A percentile compares a stretch with the other conserved stretches of the same genome.
Evolutionary conservation across 2,888 invertebrate species (phyloP).

Genomic region (Pandemis corylana): DNA sequence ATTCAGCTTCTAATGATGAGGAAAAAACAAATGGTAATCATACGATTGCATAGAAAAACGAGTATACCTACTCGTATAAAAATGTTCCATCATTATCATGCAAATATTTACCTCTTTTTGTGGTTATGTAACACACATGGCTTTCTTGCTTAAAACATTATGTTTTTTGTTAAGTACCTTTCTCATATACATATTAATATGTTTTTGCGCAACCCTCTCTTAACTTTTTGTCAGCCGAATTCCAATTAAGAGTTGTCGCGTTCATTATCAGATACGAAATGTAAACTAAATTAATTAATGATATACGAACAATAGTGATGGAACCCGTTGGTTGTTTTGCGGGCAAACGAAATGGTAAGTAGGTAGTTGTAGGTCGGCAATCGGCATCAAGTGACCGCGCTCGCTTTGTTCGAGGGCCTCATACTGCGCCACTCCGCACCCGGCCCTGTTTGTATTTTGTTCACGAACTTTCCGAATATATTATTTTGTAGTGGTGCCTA

Average conservation of each 20-base stretch:
- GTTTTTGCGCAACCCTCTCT: slow-evolving; percentile 21
- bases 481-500: slow-evolving; percentile 70
- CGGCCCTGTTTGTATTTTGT: slow-evolving; percentile 78
- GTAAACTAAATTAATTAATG: slow-evolving; percentile 31
- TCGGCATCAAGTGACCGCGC: slow-evolving; percentile 62
- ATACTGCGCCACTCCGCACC: slow-evolving; percentile 67
- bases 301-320: slow-evolving; percentile 31
- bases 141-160: not conserved
- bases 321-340: slow-evolving; percentile 16
- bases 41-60: not conserved
- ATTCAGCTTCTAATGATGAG: not conserved
- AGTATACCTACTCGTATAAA: not conserved
- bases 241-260: slow-evolving; percentile 27
- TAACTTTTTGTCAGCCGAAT: slow-evolving; percentile 29
- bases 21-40: not conserved
- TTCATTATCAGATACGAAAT: slow-evolving; percentile 14
- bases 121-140: not conserved
- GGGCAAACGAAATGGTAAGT: slow-evolving; percentile 57
- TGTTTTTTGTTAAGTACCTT: no score
- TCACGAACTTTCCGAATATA: slow-evolving; percentile 80
- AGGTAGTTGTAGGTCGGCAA: slow-evolving; percentile 58
- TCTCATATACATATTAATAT: not conserved
- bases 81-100: not conserved
- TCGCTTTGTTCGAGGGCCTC: slow-evolving; percentile 70
- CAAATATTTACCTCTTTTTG: not conserved